phyloP scores from a whole-genome alignment of 2,113 vertebrate genomes.

The rat (Rattus norvegicus) region GRCr8 NC_086037.1:67132501-67133000 shows the following conservation, averaged over 20 bases:
- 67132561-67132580: background rate
- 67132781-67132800: fast-evolving
- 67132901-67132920: background rate
- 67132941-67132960: fast-evolving
- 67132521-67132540: too few relatives aligned
- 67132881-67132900: too few relatives aligned
- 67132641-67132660: fast-evolving
- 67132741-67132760: background rate
- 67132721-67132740: fast-evolving
- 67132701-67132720: fast-evolving
- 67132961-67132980: too few relatives aligned
- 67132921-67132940: too few relatives aligned
- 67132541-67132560: background rate
- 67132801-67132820: background rate
- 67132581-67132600: background rate
- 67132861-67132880: too few relatives aligned
- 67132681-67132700: background rate
- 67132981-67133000: too few relatives aligned
- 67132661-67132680: background rate
- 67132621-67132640: background rate
- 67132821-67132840: background rate
- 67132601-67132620: fast-evolving
- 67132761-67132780: background rate
- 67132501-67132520: too few relatives aligned
- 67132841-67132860: background rate